Base-by-base conservation (phyloP, 2,797 vertebrate genomes). In the Microcaecilia unicolor region DNA sequence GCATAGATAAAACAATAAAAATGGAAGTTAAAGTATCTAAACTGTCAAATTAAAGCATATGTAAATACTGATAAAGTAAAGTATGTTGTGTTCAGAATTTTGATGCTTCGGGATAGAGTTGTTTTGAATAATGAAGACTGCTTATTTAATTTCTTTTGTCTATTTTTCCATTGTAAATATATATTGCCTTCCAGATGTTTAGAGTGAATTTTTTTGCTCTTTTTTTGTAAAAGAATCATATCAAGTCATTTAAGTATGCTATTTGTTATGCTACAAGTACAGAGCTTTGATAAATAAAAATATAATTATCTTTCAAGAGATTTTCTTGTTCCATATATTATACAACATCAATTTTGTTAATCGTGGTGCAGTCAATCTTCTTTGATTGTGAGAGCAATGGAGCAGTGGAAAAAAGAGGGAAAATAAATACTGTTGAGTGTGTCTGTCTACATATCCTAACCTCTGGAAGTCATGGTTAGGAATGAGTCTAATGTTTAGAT, bases 141-240 rank as follows among this genome's bases (percentile, higher is more conserved):
- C 16, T 51, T 44, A 20, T 48, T 64, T 57, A 24, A 55, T 46
- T 47, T 36, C 36, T 23, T 31, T 70, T 62, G 25, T 24, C 49
- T 77, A 51, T 60, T 67, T 76, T 72, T 69, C 37, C 58, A 47
- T 50, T 67, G 49, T 55, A 79, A 69, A 58, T 64, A 69, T 63
- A 54, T 60, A 65, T 54, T 58, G 11, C 20, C 55, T 31, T 40
- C 25, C 38, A 59, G 34, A 61, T 58, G 48, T 46, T n/a, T 54
- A 51, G 37, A 53, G 57, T 55, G 21, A 61, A 32, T 49, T 52
- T 76, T 69, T 76, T 74, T n/a, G n/a, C n/a, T n/a, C n/a, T n/a
- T 72, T 74, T 66, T 78, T 76, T 71, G 67, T 72, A 74, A 69
- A 68, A 56, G 63, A 64, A 60, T 73, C 62, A 37, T 70, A 73